phyloP scores from a whole-genome alignment of 1,140 invertebrate genomes.

The Scylla paramamosain region DNA sequence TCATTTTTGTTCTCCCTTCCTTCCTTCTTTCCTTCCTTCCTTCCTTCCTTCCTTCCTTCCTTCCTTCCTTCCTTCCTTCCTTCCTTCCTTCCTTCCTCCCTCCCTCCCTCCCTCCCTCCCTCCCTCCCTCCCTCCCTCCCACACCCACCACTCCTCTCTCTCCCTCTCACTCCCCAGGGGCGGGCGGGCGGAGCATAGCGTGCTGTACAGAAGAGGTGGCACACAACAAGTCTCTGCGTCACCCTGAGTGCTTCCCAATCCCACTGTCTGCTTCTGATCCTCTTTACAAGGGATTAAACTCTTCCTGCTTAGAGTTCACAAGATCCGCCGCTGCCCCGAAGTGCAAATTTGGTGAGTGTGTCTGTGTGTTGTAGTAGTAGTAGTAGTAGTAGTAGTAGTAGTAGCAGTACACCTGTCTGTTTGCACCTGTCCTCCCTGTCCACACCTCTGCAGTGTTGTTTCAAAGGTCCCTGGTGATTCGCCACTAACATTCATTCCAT shows the following conservation, averaged over 20 bases:
- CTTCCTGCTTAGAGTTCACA: constrained; percentile 89
- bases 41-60: no score
- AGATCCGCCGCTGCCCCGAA: constrained; percentile 88
- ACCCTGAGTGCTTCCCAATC: constrained; percentile 91
- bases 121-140: neutral
- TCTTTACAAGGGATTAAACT: constrained; percentile 83
- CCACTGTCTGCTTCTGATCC: constrained; percentile 86
- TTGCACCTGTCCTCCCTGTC: no score
- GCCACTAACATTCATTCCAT: no score
- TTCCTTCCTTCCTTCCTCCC: no score
- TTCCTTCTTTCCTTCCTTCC: no score
- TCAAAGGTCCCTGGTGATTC: neutral
- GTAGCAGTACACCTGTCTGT: no score
- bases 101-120: neutral
- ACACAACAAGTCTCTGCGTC: constrained; percentile 78
- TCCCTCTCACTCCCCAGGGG: constrained; percentile 7
- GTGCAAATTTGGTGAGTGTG: constrained; percentile 81
- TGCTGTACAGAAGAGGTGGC: constrained; percentile 48
- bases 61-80: no score
- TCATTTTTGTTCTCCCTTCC: neutral
- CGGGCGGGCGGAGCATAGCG: constrained; percentile 51
- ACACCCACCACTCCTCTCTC: neutral
- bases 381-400: no score
- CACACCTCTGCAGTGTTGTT: neutral
- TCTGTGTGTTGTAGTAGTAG: no score